Evolutionary conservation across 64 coral and sea anemone species (phyloP), one percentile per base, ranked within the genome.

Genomic region (Stylophora pistillata): DNA sequence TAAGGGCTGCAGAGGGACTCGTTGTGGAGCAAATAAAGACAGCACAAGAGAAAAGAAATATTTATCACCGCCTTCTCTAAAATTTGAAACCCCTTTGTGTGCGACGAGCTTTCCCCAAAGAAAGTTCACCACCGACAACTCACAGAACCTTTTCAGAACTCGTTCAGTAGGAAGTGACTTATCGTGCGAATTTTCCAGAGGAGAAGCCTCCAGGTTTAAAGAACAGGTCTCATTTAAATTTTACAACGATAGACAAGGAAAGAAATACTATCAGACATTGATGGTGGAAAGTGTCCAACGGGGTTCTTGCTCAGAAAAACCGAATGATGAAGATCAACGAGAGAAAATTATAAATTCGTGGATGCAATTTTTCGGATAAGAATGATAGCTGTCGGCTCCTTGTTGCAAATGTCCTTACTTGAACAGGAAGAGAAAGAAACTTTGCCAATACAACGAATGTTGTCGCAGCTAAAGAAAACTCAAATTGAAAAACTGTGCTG

Each of bases 281-380:
- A 34, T 63, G 33, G 63, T 30, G 3, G 14, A 70, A 28, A 17
- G 60, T 13, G 0, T 32, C 0, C 7, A 60, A 31, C 3, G 20
- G 5, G 53, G 31, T n/a, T 23, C 32, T 53, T 21, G 12, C 13
- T 28, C 80, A 15, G 33, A 7, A 15, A 84, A 37, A 13, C 69
- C 58, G 53, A 53, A 84, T 7, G 62, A 84, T 23, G 18, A 84
- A 15, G 69, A 26, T 23, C 80, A 84, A 70, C 55, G 80, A 64
- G 30, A 73, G 55, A 90, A 72, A 64, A 90, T 83, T 83, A 90
- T 90, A 26, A 73, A 90, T 20, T 84, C 71, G 14, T 90, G 89
- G 89, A 90, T 90, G 89, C 69, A 83, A 23, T 90, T 90, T 90
- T 90, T 90, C 63, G 89, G 89, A 26, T 90, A 55, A 90, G 53